Base-by-base conservation (phyloP, 2,113 vertebrate species). In the Tinamus guttatus region DNA sequence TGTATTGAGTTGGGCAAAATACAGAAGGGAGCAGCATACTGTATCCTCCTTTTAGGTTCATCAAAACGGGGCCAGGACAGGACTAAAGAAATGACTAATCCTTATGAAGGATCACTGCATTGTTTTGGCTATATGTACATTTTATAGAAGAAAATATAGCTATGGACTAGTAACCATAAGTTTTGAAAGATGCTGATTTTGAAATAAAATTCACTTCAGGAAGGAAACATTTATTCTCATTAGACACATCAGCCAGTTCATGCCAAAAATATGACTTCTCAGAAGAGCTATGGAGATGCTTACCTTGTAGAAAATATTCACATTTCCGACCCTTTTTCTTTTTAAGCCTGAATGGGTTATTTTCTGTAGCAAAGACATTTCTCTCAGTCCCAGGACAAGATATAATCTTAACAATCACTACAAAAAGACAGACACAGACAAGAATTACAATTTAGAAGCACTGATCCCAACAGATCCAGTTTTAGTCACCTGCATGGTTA, bases 191-290 rank as follows among this genome's bases (percentile, higher is more conserved):
- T 62, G 81, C 77, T 68, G 80, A 91, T 88, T 92, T 93, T 96
- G 87, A 95, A 93, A 94, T 93, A 92, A 94, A 93, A 95, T 85
- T 94, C 56, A 84, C 96, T 97, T 88, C 69, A 84, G 43, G 52
- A 71, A 90, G 76, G 77, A 92, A 62, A 69, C 76, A 84, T 96
- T 94, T 94, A 89, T 95, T 92, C 43, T 80, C 85, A 93, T 95
- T 93, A 95, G 90, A 71, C 56, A 88, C 73, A 90, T 88, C 82
- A 94, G 85, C 59, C 93, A 91, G 59, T 77, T 82, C 89, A 49
- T 9, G 13, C 90, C 5, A 3, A 71, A 86, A 93, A 22, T 73
- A 75, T 88, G 78, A 64, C 85, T 85, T 91, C 24, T 64, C 79
- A 94, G 83, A 91, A 90, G 90, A 97, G 85, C 80, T 79, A 52